Evolutionary conservation across 2,113 vertebrate species (phyloP), one percentile per base, ranked within the genome.

Genomic region (Otocyon megalotis): DNA sequence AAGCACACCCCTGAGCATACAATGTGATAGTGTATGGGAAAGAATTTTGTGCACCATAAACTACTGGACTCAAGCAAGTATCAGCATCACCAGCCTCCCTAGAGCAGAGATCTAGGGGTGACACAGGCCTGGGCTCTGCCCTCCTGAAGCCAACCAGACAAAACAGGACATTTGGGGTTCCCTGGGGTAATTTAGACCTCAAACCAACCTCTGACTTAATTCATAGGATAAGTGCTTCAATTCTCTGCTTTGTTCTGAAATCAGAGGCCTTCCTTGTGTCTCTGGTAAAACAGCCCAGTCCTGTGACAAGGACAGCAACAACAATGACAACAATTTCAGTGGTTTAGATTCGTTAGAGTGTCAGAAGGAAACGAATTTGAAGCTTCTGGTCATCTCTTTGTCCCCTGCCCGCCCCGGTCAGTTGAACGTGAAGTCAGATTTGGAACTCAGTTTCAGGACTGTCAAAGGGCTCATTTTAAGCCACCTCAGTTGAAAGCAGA

Each of bases 181-280:
- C 32, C 67, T n/a, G 65, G 71, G 60, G 35, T 97, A 92, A 98
- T 97, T 92, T 92, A 96, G 90, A 80, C 65, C 94, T 80, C 79
- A 96, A 80, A 92, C 53, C 77, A 98, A 96, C 63, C 62, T 97
- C 71, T 69, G 54, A 88, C 88, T 93, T 92, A 97, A 97, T 97
- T 90, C 54, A 85, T 90, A 93, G 86, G 67, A 94, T 94, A 97
- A 97, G 96, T 96, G 90, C 80, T 80, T 95, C 88, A 92, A 93
- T 96, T 92, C n/a, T 96, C 79, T 96, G 85, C 90, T 97, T 96
- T 95, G 85, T 97, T 96, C 94, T 96, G 67, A 77, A 95, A 96
- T 93, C 95, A 96, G 84, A 96, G 84, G 76, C 88, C 96, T 96
- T 96, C 90, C 96, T 96, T 95, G 92, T 97, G 72, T 97, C 53